Percentiles rank a stretch among this genome's conserved stretches.
These are phyloP conservation scores for Ascidia mentula DNA, from an alignment of 23 tunicate genomes.

Conservation along the genomic window DNA sequence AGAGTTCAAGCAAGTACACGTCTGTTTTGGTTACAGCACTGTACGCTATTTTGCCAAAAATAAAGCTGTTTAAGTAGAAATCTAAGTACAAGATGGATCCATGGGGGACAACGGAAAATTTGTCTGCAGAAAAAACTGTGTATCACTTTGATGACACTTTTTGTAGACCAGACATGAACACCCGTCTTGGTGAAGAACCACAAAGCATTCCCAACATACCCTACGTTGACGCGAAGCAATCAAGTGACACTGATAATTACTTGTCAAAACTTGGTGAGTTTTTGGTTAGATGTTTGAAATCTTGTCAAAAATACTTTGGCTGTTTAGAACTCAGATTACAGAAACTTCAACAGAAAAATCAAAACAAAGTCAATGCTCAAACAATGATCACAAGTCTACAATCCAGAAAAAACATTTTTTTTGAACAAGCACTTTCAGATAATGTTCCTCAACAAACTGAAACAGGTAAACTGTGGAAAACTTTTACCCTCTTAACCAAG, in stretches of 20 bases:
- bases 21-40: too few species aligned
- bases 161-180: not conserved
- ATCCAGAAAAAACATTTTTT: not conserved
- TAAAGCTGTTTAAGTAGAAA: too few species aligned
- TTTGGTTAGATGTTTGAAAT: not conserved
- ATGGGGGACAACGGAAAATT: not conserved
- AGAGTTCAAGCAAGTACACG: too few species aligned
- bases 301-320: not conserved
- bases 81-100: not conserved
- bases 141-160: not conserved
- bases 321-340: not conserved
- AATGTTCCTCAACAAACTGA: too few species aligned
- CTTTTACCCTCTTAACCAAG: too few species aligned
- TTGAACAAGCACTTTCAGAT: not conserved
- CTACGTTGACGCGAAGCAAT: not conserved
- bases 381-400: not conserved
- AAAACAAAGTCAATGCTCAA: not conserved
- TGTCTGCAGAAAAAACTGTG: not conserved
- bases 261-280: not conserved
- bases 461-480: too few species aligned
- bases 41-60: too few species aligned
- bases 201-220: not conserved
- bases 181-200: not conserved
- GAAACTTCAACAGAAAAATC: not conserved
- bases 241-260: not conserved